Evolutionary conservation across 2,113 vertebrate species (phyloP).

Genomic region (Amia ocellicauda): DNA sequence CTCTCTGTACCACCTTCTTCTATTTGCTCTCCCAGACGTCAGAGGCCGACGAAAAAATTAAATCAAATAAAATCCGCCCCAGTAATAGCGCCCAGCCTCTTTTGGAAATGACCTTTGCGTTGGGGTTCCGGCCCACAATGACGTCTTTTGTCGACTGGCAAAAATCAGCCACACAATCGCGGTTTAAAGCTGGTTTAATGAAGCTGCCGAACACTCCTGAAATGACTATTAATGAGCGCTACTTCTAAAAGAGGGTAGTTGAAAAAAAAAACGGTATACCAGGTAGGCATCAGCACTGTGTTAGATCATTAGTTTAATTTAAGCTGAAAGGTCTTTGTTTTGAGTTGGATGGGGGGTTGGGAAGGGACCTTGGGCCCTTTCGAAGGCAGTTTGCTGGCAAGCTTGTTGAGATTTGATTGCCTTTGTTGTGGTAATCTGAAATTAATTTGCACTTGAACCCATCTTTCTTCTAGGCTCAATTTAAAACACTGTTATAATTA

Average conservation of each 20-base stretch:
- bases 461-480: conserved; percentile 97
- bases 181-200: conserved; percentile 57
- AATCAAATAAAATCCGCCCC: no score
- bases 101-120: conserved; percentile 36
- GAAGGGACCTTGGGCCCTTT: conserved; percentile 77
- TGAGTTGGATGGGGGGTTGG: conserved; percentile 62
- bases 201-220: conserved; percentile 47
- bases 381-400: conserved; percentile 82
- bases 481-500: conserved; percentile 93
- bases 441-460: conserved; percentile 99
- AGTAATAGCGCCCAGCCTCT: no score
- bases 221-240: conserved; percentile 59
- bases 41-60: conserved; percentile 58
- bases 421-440: conserved; percentile 99
- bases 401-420: conserved; percentile 84
- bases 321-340: conserved; percentile 82
- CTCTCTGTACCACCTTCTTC: conserved; percentile 47
- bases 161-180: conserved; percentile 44
- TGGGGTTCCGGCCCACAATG: conserved; percentile 5
- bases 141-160: conserved; percentile 48
- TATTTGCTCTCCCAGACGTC: conserved; percentile 34
- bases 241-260: conserved; percentile 39
- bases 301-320: conserved; percentile 84
- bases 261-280: conserved; percentile 26
- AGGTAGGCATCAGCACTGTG: conserved; percentile 66